Conservation (phyloP, 2,797 vertebrate genomes). For the Sebastes alutus region DNA sequence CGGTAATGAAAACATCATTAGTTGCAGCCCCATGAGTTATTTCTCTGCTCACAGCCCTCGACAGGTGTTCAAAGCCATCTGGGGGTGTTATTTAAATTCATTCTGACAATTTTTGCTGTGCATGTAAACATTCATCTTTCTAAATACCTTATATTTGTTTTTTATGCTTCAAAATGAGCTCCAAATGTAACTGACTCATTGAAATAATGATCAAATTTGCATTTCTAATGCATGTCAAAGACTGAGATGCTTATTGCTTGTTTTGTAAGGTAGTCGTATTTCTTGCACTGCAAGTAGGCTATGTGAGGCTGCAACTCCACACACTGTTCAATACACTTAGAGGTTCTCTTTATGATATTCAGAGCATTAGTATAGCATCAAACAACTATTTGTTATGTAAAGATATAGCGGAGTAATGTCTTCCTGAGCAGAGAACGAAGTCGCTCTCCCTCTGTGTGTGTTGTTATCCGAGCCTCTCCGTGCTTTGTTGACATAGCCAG, state of each 20-base stretch:
- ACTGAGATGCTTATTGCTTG: neutral
- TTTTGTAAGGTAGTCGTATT: neutral
- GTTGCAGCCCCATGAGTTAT: neutral
- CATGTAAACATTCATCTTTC: neutral
- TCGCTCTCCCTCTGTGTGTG: neutral
- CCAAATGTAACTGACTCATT: neutral
- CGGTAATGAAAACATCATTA: neutral
- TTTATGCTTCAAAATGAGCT: neutral
- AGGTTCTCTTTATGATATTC: neutral
- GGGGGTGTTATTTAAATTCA: neutral
- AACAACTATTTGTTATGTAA: neutral
- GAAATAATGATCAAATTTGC: neutral
- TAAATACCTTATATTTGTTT: neutral
- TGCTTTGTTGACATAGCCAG: neutral
- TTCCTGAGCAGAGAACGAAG: neutral
- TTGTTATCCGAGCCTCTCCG: neutral
- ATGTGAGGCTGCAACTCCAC: neutral
- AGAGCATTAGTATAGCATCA: neutral
- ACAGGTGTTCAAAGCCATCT: neutral
- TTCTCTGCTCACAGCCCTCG: neutral
- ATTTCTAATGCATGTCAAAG: neutral
- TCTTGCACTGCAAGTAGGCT: neutral
- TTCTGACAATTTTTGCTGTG: neutral
- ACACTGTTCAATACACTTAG: neutral
- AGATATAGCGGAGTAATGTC: neutral